Evolutionary conservation across 1,140 invertebrate genomes (phyloP), one percentile per base, ranked within the genome.

Genomic region (Drosophila oshimai): DNA sequence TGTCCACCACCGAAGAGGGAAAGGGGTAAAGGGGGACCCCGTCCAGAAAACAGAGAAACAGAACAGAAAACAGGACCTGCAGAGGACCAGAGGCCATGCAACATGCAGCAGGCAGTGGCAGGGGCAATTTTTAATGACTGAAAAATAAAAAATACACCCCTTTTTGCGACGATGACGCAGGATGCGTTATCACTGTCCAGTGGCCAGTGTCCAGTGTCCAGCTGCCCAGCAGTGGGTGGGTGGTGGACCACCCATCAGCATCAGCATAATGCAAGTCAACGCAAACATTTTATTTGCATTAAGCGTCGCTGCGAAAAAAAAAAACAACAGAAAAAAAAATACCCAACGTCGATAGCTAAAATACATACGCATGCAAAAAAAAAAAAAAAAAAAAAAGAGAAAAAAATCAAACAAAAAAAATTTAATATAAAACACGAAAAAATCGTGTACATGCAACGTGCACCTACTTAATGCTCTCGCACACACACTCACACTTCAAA

Each of bases 241-340:
- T 9, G 10, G 13, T 0, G 6, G 42, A 10, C 17, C n/a, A n/a
- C n/a, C n/a, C n/a, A n/a, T n/a, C n/a, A 24, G 42, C 69, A 53
- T 76, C 76, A 70, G 74, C 74, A 90, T 90, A 90, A 90, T 90
- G 84, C 89, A 89, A 87, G 73, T 77, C 74, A 89, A 90, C 60
- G 75, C 75, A 90, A 90, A 90, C 89, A 90, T 89, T 89, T 88
- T 88, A 89, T 89, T 89, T 89, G 79, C 76, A 88, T 88, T 80
- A 89, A 86, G 70, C 80, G 50, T 47, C 42, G 55, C 62, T 45
- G 58, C 53, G 50, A 71, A 46, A 37, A 81, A 61, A 49, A 61
- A 58, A 20, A 62, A 54, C 47, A 33, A 61, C 54, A 33, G 45
- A 53, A 67, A 58, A 41, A 46, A 24, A 39, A 62, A 55, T 36